Conservation (phyloP, 2,888 invertebrate genomes). For the Oligia latruncula region DNA sequence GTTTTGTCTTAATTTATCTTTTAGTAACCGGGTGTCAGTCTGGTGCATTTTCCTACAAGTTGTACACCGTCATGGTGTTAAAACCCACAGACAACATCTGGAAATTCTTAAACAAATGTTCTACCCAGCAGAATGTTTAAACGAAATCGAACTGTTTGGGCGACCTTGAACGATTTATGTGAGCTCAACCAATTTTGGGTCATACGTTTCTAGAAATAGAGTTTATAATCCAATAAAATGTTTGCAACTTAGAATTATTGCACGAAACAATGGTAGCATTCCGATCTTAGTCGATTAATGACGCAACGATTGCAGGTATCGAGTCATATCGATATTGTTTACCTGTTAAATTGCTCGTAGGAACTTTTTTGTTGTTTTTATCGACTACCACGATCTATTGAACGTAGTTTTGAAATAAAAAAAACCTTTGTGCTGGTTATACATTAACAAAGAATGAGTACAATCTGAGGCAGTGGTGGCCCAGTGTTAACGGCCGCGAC, state of each 20-base stretch:
- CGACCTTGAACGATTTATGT: constrained; percentile 69
- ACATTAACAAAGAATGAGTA: not conserved
- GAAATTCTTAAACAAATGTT: constrained; percentile 29
- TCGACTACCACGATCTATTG: constrained; percentile 63
- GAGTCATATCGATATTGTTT: constrained; percentile 74
- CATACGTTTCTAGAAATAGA: constrained; percentile 49
- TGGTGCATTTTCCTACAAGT: not conserved
- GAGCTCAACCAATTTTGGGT: constrained; percentile 36
- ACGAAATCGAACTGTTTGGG: constrained; percentile 58
- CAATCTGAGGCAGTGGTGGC: too few relatives aligned
- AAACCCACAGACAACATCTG: constrained; percentile 44
- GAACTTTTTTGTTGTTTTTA: constrained; percentile 62
- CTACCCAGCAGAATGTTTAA: constrained; percentile 51
- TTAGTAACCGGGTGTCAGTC: too few relatives aligned
- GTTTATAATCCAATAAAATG: constrained; percentile 57
- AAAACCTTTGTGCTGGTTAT: constrained; percentile 18
- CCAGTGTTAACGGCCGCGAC: too few relatives aligned
- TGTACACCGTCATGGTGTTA: not conserved
- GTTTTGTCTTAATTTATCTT: not conserved
- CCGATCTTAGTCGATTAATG: constrained; percentile 80
- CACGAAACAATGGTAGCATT: constrained; percentile 74
- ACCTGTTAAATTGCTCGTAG: constrained; percentile 71
- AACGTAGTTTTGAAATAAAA: constrained; percentile 46
- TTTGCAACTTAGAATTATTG: constrained; percentile 62
- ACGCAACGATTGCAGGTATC: constrained; percentile 73